These are phyloP conservation scores for Nothoprocta perdicaria DNA, from an alignment of 2,113 vertebrate genomes.

Conservation along the genomic window DNA sequence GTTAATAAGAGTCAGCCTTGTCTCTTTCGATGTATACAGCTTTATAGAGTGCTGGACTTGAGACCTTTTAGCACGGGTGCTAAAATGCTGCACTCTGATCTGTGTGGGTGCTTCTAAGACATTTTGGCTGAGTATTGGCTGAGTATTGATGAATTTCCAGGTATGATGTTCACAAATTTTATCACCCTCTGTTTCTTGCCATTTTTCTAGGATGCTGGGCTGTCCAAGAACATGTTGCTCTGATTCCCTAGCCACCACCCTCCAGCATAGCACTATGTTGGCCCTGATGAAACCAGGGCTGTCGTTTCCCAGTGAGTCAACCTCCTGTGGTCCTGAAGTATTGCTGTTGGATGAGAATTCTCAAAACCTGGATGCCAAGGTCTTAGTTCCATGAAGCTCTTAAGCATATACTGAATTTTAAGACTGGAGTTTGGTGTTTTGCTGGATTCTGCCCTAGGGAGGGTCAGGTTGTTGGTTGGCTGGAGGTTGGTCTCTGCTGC, in stretches of 20 bases:
- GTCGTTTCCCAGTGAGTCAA: not conserved
- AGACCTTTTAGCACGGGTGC: not conserved
- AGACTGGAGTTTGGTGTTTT: not conserved
- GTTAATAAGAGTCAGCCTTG: not conserved
- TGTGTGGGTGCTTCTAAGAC: not conserved
- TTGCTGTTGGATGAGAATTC: not conserved
- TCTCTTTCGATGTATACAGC: not conserved
- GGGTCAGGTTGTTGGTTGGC: not conserved
- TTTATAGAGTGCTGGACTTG: not conserved
- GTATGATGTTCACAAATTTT: not conserved
- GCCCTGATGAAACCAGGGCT: not conserved
- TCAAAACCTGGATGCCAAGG: not conserved
- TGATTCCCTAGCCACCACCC: not conserved
- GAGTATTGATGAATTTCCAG: not conserved
- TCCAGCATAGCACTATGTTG: not conserved
- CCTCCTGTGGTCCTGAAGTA: not conserved
- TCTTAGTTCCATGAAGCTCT: not conserved
- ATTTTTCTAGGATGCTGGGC: not conserved
- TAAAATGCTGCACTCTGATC: not conserved
- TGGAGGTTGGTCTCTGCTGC: not conserved
- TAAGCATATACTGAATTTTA: not conserved
- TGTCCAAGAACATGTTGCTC: not conserved
- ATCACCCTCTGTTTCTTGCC: not conserved
- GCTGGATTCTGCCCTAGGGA: not conserved
- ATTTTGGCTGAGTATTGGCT: constrained; percentile 19